Percentiles rank a stretch among this genome's conserved stretches.
Evolutionary conservation across 2,113 vertebrate species (phyloP).

Genomic region (Odontesthes bonariensis): DNA sequence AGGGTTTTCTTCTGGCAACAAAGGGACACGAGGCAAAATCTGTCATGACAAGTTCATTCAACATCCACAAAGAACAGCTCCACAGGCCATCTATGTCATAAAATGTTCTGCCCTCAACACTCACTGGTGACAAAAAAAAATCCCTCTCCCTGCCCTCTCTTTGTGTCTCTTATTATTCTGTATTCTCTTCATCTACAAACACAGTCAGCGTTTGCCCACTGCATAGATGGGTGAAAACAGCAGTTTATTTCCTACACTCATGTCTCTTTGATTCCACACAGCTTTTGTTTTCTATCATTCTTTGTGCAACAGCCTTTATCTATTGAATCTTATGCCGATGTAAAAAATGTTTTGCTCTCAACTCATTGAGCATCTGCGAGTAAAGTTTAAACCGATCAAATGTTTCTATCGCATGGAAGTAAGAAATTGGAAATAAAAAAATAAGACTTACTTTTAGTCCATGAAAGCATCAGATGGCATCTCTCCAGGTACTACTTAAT

Average conservation of each 20-base stretch:
- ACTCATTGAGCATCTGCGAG: slow-evolving; percentile 14
- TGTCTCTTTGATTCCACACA: slow-evolving; percentile 15
- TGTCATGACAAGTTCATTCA: slow-evolving; percentile 65
- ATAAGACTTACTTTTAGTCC: slow-evolving; percentile 28
- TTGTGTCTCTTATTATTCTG: slow-evolving; percentile 36
- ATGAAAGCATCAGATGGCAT: slow-evolving; percentile 26
- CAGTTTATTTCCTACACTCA: slow-evolving; percentile 24
- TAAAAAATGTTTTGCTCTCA: not conserved
- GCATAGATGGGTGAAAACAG: slow-evolving; percentile 12
- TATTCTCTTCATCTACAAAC: slow-evolving; percentile 34
- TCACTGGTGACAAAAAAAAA: slow-evolving; percentile 64
- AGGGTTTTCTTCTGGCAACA: slow-evolving; percentile 12
- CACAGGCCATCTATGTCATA: slow-evolving; percentile 68
- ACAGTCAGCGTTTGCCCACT: not conserved
- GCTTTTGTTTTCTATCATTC: slow-evolving; percentile 29
- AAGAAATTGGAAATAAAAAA: not conserved
- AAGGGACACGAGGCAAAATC: slow-evolving; percentile 35
- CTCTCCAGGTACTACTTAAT: slow-evolving; percentile 53
- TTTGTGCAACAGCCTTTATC: slow-evolving; percentile 31
- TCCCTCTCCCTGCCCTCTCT: slow-evolving; percentile 9
- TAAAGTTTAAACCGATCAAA: too few relatives aligned
- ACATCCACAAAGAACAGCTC: slow-evolving; percentile 64
- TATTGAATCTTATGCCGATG: slow-evolving; percentile 12
- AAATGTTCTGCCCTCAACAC: slow-evolving; percentile 38
- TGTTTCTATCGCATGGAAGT: not conserved